Conservation (phyloP, 1,140 invertebrate species). For the Dermatophagoides farinae region DNA sequence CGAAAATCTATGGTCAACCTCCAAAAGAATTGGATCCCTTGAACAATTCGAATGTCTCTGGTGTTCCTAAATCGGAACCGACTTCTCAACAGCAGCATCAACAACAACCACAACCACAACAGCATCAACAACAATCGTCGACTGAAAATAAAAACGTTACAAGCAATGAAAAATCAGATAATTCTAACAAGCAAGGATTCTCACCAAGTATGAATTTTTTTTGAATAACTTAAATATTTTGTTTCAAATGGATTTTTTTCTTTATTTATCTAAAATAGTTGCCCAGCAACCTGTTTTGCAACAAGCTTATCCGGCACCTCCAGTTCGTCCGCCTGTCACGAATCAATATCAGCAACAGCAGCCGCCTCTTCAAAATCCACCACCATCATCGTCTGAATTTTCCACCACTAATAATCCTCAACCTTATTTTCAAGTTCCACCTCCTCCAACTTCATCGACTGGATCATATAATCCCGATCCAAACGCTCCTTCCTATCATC, state of each 20-base stretch:
- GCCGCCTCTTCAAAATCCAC: background rate
- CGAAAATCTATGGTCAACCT: background rate
- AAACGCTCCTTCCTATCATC: slow-evolving; percentile 7
- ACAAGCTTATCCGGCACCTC: background rate
- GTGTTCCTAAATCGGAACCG: background rate
- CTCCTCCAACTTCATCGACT: background rate
- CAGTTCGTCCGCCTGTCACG: background rate
- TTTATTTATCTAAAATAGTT: background rate
- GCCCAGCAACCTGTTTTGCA: slow-evolving; percentile 4
- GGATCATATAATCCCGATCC: slow-evolving; percentile 4
- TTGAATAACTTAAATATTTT: background rate
- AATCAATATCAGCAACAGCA: background rate
- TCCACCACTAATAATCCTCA: slow-evolving; percentile 14
- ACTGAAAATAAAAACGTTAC: background rate
- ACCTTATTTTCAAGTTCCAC: slow-evolving; percentile 4
- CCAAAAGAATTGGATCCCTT: slow-evolving; percentile 8
- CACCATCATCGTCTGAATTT: slow-evolving; percentile 13
- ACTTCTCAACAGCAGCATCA: background rate
- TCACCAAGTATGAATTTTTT: no score
- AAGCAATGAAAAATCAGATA: background rate
- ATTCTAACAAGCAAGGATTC: no score
- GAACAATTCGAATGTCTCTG: background rate
- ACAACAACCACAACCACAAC: background rate
- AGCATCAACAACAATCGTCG: background rate
- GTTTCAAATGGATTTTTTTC: background rate